A percentile compares a stretch with the other conserved stretches of the same genome.
Conservation (phyloP, 2,888 invertebrate genomes). For the Catonia carolina region DNA sequence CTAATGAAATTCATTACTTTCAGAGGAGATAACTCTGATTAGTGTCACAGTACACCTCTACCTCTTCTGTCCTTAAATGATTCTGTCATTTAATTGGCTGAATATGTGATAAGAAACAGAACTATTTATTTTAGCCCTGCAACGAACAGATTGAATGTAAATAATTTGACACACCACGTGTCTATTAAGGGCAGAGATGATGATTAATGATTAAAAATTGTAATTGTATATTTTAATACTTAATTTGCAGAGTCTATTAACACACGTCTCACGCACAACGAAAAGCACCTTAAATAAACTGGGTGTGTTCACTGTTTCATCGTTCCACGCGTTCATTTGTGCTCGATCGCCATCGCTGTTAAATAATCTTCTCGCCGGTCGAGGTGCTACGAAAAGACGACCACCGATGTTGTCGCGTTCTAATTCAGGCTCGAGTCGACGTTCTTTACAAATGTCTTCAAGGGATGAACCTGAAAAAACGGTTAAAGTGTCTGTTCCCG, state of each 20-base stretch:
- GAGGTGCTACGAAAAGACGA: slow-evolving; percentile 83
- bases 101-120: no score
- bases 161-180: no score
- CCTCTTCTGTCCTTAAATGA: no score
- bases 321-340: slow-evolving; percentile 96
- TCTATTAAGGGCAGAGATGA: no score
- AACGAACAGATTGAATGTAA: no score
- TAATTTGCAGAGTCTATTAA: slow-evolving; percentile 77
- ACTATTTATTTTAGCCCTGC: no score
- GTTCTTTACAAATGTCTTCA: slow-evolving; percentile 81
- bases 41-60: no score
- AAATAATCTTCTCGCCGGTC: slow-evolving; percentile 83
- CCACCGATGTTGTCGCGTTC: slow-evolving; percentile 86
- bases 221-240: no score
- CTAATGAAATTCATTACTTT: no score
- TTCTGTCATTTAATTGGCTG: no score
- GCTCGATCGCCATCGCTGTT: slow-evolving; percentile 89
- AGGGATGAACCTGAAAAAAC: slow-evolving; percentile 82
- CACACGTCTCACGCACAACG: slow-evolving; percentile 90
- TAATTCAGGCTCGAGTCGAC: slow-evolving; percentile 79
- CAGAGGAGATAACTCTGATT: no score
- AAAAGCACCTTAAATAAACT: slow-evolving; percentile 91
- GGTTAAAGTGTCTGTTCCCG: slow-evolving; percentile 84
- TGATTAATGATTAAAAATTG: no score
- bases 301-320: slow-evolving; percentile 95